Evolutionary conservation across 2,113 vertebrate species (phyloP), one percentile per base, ranked within the genome.

Genomic region (Phylloscopus trochiloides): DNA sequence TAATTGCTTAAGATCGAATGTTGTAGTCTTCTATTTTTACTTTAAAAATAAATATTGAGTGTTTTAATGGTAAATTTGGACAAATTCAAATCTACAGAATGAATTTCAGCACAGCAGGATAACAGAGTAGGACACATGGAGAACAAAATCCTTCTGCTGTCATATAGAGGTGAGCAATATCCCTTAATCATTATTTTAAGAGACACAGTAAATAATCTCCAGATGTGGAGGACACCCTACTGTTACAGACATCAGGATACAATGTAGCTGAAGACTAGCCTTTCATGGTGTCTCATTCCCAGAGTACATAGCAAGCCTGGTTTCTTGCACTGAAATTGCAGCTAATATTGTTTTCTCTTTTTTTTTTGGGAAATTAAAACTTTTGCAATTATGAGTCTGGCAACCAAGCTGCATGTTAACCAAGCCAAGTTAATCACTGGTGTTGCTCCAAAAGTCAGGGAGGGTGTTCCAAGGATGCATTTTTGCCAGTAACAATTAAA

Each of bases 321-420:
- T 32, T 51, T 40, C 52, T 51, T 68, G 73, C 76, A 52, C 15
- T n/a, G n/a, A 52, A 94, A 51, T 31, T 77, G 28, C 57, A 88
- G 54, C 34, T 59, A 87, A 81, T 25, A 48, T 5, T 26, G 43
- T 25, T 47, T 74, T 54, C 34, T 36, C 47, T 88, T 88, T 92
- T 83, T 59, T 25, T 83, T 59, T 36, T 25, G 89, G 65, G 73
- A 95, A 92, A 92, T 92, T 54, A 85, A 85, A 88, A 68, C 67
- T 73, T 68, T 10, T 68, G 45, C 66, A 89, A 63, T 89, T 77
- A 77, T 5, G 63, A 63, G 15, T 65, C 78, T 94, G 75, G 59
- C 75, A 93, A 77, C 17, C 11, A 1, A 4, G 32, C 57, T 52
- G 32, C 68, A 57, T 1, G 18, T 38, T 77, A 83, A 88, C 47